Base-by-base conservation (phyloP, 2,888 invertebrate genomes). In the Sycophila texana region DNA sequence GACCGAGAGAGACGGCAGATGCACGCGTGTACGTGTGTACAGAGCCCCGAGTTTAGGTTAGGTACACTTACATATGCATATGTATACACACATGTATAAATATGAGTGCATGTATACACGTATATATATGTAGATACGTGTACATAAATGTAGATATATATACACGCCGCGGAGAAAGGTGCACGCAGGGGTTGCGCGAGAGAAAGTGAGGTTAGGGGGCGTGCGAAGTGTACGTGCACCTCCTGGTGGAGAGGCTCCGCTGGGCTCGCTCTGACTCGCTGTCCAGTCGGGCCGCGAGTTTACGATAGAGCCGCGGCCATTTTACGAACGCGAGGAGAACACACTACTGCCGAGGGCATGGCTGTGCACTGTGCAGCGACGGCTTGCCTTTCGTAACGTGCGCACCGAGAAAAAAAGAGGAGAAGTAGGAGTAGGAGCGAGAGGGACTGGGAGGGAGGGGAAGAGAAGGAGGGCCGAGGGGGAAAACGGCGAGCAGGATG, bases 161-260 rank as follows among this genome's bases (percentile, higher is more conserved):
- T 51, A 26, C n/a, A 1, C 67, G 4, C 22, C 22, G 10, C 67
- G 30, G 49, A 74, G 65, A 74, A n/a, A 66, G 58, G 47, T 47
- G 63, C 58, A 63, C 74, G 26, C 66, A 49, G 66, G 74, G 39
- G 39, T 39, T 39, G 58, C 39, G 75, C 58, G n/a, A 74, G 53
- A 68, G 75, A 76, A 76, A 76, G 75, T 76, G 68, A 76, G 75
- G 75, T 76, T 76, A 76, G 55, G 75, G 75, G 70, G 57, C 18
- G 26, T 57, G 57, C 18, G 55, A 55, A 5, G 16, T 18, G 55
- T n/a, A 13, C 57, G 20, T 12, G 20, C 20, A 7, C n/a, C 20
- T n/a, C 20, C 18, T n/a, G 57, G 18, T 16, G 18, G 57, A 57
- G 2, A 16, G n/a, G 57, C 20, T 57, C 18, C 2, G 12, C 5